A percentile compares a stretch with the other conserved stretches of the same genome.
phyloP scores from a whole-genome alignment of 1,140 invertebrate species.

The Phymorhynchus buccinoides region DNA sequence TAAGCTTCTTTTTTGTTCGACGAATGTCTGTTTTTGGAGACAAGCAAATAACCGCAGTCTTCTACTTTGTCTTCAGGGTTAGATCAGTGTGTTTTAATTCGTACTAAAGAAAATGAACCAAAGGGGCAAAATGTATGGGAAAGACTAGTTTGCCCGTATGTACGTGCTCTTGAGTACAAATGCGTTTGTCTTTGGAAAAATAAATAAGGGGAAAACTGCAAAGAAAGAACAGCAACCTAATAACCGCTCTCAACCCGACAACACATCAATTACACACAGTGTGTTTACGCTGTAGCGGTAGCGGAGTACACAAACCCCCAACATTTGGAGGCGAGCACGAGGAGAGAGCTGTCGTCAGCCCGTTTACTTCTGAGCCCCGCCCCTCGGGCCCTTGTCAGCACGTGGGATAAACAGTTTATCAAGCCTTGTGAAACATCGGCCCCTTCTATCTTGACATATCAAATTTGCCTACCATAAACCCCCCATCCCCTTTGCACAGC shows the following conservation, averaged over 20 bases:
- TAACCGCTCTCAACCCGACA: not conserved
- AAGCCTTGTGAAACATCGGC: conserved; percentile 37
- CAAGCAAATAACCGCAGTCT: no score
- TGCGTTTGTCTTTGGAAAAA: no score
- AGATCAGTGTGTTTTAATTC: no score
- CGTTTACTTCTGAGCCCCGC: conserved; percentile 31
- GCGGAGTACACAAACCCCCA: not conserved
- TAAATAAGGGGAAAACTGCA: no score
- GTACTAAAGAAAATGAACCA: no score
- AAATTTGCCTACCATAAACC: conserved; percentile 31
- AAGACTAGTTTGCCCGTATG: no score
- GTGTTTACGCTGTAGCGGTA: not conserved
- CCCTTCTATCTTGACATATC: conserved; percentile 39
- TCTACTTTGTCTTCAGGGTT: no score
- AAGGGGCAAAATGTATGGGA: no score
- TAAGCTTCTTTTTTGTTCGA: no score
- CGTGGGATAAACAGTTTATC: conserved; percentile 46
- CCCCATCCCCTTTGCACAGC: not conserved
- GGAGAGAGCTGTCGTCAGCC: conserved; percentile 29
- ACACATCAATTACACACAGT: not conserved
- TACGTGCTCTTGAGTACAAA: no score
- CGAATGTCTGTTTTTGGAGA: no score
- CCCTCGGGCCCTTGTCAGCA: conserved; percentile 19
- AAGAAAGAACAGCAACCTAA: no score
- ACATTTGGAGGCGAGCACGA: not conserved